Conservation (phyloP, 23 tunicate genomes). For the Phallusia fumigata region DNA sequence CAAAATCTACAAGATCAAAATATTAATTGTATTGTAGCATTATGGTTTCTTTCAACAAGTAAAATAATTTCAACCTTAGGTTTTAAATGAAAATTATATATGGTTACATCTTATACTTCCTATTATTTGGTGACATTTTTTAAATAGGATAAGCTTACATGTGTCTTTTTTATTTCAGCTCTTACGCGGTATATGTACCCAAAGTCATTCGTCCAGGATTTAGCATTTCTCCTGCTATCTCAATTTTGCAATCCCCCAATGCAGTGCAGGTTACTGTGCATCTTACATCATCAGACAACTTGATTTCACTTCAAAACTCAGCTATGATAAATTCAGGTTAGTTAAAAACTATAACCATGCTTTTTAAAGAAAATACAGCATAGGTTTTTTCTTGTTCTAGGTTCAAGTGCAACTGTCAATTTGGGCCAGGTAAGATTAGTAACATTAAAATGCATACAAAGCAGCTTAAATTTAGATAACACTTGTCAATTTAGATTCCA, state of each 20-base stretch:
- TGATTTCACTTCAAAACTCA: background rate
- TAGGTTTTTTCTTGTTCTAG: constrained; percentile 9
- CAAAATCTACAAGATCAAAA: background rate
- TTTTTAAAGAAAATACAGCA: background rate
- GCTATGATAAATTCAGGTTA: constrained; percentile 45
- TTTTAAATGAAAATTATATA: background rate
- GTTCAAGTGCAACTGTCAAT: constrained; percentile 17
- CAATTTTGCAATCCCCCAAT: constrained; percentile 31
- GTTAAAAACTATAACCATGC: no score
- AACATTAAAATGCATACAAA: no score
- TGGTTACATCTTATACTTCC: background rate
- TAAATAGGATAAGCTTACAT: background rate
- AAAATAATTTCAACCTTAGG: background rate
- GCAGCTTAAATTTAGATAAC: no score
- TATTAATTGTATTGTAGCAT: background rate
- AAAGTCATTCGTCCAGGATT: constrained; percentile 72
- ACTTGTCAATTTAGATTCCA: constrained; percentile 25
- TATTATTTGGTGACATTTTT: background rate
- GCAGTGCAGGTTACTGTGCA: constrained; percentile 37
- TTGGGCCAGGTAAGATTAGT: constrained; percentile 17
- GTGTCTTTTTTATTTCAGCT: constrained; percentile 25
- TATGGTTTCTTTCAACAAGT: background rate
- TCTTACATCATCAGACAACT: constrained; percentile 35
- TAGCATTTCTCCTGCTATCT: constrained; percentile 34
- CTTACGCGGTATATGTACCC: constrained; percentile 52